Conservation (phyloP, 2,888 invertebrate genomes). For the Aspidiotus rigidus region DNA sequence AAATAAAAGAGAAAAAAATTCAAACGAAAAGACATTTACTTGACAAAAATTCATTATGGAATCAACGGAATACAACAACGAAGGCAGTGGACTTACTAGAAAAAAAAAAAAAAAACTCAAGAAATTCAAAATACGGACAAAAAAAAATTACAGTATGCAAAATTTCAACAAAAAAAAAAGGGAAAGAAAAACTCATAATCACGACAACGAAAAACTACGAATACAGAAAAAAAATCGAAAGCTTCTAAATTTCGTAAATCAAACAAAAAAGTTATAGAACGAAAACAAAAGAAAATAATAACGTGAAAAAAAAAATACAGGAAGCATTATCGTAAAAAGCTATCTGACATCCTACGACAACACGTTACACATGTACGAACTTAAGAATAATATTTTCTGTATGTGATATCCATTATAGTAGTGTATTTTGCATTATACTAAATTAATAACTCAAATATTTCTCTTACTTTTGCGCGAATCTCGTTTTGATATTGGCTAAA, state of each 20-base stretch:
- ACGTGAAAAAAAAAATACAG: conserved; percentile 8
- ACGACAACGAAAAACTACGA: conserved; percentile 8
- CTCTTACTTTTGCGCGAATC: too few species aligned
- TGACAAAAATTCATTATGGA: background rate
- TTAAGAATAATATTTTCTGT: background rate
- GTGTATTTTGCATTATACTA: too few species aligned
- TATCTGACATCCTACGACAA: conserved; percentile 26
- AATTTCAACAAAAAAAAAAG: conserved; percentile 25
- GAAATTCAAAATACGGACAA: background rate
- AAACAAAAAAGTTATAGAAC: background rate
- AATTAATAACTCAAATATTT: too few species aligned
- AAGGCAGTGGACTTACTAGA: conserved; percentile 27
- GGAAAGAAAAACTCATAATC: background rate
- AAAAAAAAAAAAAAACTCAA: conserved; percentile 2
- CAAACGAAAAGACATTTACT: conserved; percentile 3
- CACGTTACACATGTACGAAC: background rate
- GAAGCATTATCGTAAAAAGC: conserved; percentile 18
- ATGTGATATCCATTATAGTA: too few species aligned
- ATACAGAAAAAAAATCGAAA: conserved; percentile 9
- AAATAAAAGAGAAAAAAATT: conserved; percentile 14
- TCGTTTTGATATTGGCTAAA: too few species aligned
- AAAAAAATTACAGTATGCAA: conserved; percentile 16
- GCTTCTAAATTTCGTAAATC: conserved; percentile 12
- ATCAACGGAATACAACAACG: conserved; percentile 27
- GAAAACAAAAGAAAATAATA: conserved; percentile 8